phyloP scores from a whole-genome alignment of 2,797 vertebrate species.

The Chromobotia macracanthus region DNA sequence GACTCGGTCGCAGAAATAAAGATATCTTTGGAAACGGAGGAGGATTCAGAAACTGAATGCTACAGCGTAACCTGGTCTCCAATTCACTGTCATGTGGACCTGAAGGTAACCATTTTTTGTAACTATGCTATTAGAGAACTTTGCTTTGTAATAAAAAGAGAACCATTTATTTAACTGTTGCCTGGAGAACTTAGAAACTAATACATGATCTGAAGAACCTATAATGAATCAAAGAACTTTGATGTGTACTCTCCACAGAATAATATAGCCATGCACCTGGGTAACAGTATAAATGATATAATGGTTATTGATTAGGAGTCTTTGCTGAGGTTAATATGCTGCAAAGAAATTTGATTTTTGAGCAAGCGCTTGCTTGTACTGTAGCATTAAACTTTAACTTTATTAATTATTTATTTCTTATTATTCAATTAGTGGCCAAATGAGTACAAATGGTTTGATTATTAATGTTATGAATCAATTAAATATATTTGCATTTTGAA shows the following conservation, averaged over 20 bases:
- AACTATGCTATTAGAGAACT: not conserved
- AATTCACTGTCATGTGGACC: conserved; percentile 81
- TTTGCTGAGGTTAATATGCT: not conserved
- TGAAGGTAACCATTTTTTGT: conserved; percentile 78
- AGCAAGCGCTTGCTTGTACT: not conserved
- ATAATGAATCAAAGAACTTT: not conserved
- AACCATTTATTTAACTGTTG: not conserved
- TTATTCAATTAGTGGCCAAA: not conserved
- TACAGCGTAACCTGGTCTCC: conserved; percentile 86
- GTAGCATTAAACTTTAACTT: not conserved
- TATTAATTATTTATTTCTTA: too few species aligned
- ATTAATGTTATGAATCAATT: not conserved
- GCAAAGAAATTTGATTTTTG: not conserved
- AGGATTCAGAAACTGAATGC: conserved; percentile 81
- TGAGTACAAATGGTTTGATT: not conserved
- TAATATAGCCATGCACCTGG: too few species aligned
- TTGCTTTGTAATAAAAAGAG: not conserved
- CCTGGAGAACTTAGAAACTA: not conserved
- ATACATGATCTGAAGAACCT: too few species aligned
- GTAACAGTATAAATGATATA: too few species aligned
- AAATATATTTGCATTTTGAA: too few species aligned
- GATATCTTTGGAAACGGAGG: conserved; percentile 78
- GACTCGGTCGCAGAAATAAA: conserved; percentile 85
- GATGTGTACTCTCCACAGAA: not conserved
- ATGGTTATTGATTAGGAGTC: not conserved